These are phyloP conservation scores for Pecten maximus DNA, from an alignment of 2,888 invertebrate species.

Conservation along the genomic window DNA sequence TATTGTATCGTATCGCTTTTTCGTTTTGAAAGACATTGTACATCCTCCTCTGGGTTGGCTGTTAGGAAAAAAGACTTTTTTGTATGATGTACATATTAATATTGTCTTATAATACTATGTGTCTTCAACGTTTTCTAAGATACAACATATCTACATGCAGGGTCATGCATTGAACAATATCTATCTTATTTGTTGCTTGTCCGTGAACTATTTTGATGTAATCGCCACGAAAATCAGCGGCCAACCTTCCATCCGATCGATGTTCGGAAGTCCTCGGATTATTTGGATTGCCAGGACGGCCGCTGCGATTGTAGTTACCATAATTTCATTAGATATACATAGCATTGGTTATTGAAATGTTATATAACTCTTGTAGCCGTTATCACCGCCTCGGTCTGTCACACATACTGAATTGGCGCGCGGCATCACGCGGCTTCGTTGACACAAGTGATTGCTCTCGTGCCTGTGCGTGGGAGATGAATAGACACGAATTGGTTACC, in stretches of 20 bases:
- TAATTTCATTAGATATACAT: neutral
- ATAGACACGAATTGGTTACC: neutral
- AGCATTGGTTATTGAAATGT: neutral
- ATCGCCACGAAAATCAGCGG: too few species aligned
- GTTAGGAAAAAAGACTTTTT: too few species aligned
- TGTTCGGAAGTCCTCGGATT: neutral
- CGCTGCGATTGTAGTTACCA: neutral
- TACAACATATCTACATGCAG: too few species aligned
- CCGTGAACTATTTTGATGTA: too few species aligned
- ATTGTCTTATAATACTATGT: too few species aligned
- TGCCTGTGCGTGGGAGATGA: neutral
- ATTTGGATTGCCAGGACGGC: neutral
- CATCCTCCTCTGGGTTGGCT: too few species aligned
- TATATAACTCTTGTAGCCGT: neutral
- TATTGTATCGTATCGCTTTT: too few species aligned
- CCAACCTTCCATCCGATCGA: neutral
- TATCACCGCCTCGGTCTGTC: neutral
- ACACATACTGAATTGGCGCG: neutral
- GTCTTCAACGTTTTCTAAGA: too few species aligned
- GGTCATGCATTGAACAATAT: too few species aligned
- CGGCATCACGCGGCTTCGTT: neutral
- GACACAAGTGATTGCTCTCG: neutral
- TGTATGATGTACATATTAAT: too few species aligned
- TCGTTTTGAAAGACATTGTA: too few species aligned
- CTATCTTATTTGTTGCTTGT: too few species aligned